Percentiles rank a stretch among this genome's conserved stretches.
These are phyloP conservation scores for Todiramphus chloris DNA, from an alignment of 2,113 vertebrate genomes.

Conservation along the genomic window DNA sequence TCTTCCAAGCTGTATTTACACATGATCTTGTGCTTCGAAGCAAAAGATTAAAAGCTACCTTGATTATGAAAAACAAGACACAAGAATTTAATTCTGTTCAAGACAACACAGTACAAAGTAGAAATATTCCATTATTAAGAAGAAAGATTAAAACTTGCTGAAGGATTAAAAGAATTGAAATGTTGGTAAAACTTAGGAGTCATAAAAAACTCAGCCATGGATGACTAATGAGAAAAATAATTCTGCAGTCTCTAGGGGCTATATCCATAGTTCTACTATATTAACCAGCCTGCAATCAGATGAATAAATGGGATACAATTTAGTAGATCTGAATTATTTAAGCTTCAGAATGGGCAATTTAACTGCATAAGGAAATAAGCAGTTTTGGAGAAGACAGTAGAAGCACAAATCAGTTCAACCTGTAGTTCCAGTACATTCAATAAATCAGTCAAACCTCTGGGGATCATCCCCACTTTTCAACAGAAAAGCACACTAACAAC, in stretches of 20 bases:
- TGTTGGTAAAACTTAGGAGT: constrained; percentile 9
- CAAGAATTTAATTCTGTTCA: neutral
- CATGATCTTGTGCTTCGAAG: neutral
- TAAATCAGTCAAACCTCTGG: neutral
- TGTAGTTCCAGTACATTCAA: neutral
- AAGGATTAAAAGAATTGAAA: constrained; percentile 4
- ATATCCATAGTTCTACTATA: neutral
- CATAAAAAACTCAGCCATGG: neutral
- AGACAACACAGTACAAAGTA: neutral
- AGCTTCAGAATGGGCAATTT: constrained; percentile 16
- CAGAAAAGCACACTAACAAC: neutral
- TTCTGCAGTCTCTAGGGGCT: neutral
- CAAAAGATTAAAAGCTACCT: neutral
- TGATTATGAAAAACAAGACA: neutral
- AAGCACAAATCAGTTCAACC: constrained; percentile 23
- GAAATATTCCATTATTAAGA: neutral
- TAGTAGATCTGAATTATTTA: constrained; percentile 25
- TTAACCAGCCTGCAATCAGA: constrained; percentile 12
- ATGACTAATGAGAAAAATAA: constrained; percentile 34
- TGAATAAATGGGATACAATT: constrained; percentile 15
- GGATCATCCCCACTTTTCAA: neutral
- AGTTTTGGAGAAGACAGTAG: neutral
- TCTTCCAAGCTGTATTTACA: neutral
- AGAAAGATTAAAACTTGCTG: neutral
- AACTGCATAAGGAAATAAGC: constrained; percentile 31